Evolutionary conservation across 2,888 invertebrate species (phyloP), one percentile per base, ranked within the genome.

Genomic region (Drosophila macrospina): DNA sequence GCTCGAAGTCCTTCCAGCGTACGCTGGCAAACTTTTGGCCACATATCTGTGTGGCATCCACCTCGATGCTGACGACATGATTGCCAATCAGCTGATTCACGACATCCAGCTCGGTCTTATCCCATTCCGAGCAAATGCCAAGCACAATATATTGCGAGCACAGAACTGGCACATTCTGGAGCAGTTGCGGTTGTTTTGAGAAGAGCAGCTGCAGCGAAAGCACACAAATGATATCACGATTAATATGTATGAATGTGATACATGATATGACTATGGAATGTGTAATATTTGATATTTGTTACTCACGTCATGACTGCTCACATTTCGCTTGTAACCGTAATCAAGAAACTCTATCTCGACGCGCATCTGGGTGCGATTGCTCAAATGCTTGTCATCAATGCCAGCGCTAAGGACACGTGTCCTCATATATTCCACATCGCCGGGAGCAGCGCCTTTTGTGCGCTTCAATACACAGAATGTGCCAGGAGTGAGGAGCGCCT

Each of bases 281-380:
- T 30, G 15, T 10, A 20, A 20, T 32, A 47, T 6, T 16, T 45
- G 26, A 30, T 30, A 4, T 10, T 13, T 7, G 5, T 6, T 28
- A 84, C 96, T 88, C 79, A 92, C 92, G 80, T 91, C 90, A 69
- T 93, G 93, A 54, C 94, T 89, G 15, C 94, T 93, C 61, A 96
- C 93, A 11, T 93, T 91, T 2, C 93, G 93, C 0, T 93, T 93
- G 84, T 95, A 95, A n/a, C 95, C 95, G 86, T 94, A 95, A 91
- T 95, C 95, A 90, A 95, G 93, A 83, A 94, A 95, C 6, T 94
- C 91, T 5, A 95, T 95, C 10, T 94, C 91, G 1, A 95, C 95
- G 74, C 94, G 93, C 50, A 95, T 93, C 56, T 93, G 91, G 16
- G 94, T 94, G 28, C 66, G 54, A 47, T 37, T 61, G 41, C 20